Conservation (phyloP, 2,888 invertebrate species). For the Marasmarcha lunaedactyla region DNA sequence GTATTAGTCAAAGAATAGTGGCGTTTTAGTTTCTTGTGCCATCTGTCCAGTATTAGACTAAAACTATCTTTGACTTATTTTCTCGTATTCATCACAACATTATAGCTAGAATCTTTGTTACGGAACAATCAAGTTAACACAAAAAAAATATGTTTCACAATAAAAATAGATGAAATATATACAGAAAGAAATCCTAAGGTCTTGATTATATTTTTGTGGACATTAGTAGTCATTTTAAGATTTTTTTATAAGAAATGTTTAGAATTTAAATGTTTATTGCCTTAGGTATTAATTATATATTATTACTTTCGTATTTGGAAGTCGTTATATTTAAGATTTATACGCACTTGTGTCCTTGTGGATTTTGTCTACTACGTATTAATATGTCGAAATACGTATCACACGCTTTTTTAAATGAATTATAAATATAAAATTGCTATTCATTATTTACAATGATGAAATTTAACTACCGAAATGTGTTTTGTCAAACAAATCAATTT, state of each 20-base stretch:
- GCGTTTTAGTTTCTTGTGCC: slow-evolving; percentile 63
- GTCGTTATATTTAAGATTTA: slow-evolving; percentile 53
- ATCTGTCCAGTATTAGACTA: slow-evolving; percentile 63
- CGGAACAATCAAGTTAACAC: background rate
- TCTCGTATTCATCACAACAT: slow-evolving; percentile 63
- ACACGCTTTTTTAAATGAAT: slow-evolving; percentile 55
- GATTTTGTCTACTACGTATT: slow-evolving; percentile 39
- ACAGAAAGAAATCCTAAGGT: background rate
- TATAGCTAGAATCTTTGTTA: slow-evolving; percentile 14
- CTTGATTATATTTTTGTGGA: background rate
- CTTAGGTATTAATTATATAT: slow-evolving; percentile 58
- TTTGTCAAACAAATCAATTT: slow-evolving; percentile 60
- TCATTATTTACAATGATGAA: slow-evolving; percentile 42
- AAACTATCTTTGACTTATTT: slow-evolving; percentile 56
- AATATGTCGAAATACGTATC: slow-evolving; percentile 38
- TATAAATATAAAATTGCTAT: slow-evolving; percentile 44
- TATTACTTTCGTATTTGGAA: slow-evolving; percentile 61
- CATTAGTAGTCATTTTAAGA: slow-evolving; percentile 60
- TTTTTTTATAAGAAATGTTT: slow-evolving; percentile 57
- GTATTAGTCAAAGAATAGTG: slow-evolving; percentile 61
- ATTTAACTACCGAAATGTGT: slow-evolving; percentile 39
- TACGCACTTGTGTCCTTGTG: slow-evolving; percentile 70
- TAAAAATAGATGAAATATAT: background rate
- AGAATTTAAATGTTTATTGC: slow-evolving; percentile 66
- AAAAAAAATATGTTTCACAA: no score